A percentile compares a stretch with the other conserved stretches of the same genome.
These are phyloP conservation scores for Acipenser oxyrinchus DNA, from an alignment of 2,797 vertebrate species.

Conservation along the genomic window DNA sequence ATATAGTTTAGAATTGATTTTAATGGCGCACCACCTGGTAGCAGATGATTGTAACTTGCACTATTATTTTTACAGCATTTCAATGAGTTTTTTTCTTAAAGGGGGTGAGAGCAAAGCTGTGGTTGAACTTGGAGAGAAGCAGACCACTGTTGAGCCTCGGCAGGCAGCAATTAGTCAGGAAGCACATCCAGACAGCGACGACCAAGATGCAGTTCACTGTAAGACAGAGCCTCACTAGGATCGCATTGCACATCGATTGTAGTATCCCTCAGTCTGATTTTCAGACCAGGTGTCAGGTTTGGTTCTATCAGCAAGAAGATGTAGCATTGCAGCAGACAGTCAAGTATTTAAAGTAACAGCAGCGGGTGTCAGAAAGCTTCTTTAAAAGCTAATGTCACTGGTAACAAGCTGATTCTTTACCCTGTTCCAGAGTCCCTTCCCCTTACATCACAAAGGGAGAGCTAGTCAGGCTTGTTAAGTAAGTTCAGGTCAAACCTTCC, in stretches of 20 bases:
- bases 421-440: constrained; percentile 4
- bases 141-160: constrained; percentile 13
- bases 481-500: background rate
- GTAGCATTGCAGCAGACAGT: too few species aligned
- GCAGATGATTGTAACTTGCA: too few species aligned
- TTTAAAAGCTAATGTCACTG: too few species aligned
- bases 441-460: constrained; percentile 25
- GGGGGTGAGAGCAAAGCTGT: constrained; percentile 18
- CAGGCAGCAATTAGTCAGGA: constrained; percentile 17
- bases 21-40: too few species aligned
- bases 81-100: background rate
- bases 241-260: too few species aligned
- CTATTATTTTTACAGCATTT: too few species aligned
- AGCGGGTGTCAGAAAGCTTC: too few species aligned
- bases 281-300: too few species aligned
- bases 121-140: constrained; percentile 8
- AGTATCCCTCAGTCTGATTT: too few species aligned
- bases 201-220: constrained; percentile 15
- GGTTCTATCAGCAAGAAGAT: too few species aligned
- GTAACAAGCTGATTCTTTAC: background rate
- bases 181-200: constrained; percentile 24
- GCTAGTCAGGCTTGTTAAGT: constrained; percentile 7
- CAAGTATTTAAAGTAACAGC: too few species aligned
- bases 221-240: background rate
- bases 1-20: too few species aligned